Conservation (phyloP, 2,888 invertebrate species). For the Encarsia formosa region DNA sequence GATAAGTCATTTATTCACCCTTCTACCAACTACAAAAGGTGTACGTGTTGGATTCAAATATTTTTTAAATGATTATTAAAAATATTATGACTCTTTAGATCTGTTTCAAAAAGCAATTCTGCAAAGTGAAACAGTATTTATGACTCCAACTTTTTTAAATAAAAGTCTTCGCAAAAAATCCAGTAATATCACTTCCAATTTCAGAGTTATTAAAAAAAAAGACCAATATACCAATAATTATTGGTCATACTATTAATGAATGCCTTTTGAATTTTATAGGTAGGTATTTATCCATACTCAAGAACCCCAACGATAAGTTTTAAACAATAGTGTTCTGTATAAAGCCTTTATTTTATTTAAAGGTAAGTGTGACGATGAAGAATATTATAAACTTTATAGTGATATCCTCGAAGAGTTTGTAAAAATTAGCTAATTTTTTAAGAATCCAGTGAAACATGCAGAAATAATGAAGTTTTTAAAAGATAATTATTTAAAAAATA, state of each 20-base stretch:
- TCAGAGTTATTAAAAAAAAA: neutral
- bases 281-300: too few species aligned
- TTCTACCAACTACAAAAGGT: constrained; percentile 38
- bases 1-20: constrained; percentile 27
- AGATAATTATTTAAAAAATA: constrained; percentile 54
- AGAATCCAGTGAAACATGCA: constrained; percentile 32
- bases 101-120: constrained; percentile 38
- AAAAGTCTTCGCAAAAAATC: neutral
- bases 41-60: too few species aligned
- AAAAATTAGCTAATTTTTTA: constrained; percentile 45
- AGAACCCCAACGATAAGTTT: too few species aligned
- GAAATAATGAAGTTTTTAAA: constrained; percentile 47
- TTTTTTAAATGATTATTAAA: too few species aligned
- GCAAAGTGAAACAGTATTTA: constrained; percentile 31
- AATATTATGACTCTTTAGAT: too few species aligned
- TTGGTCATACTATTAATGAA: constrained; percentile 1
- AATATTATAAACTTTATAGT: constrained; percentile 2
- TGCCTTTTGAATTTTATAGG: neutral
- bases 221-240: constrained; percentile 3
- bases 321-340: too few species aligned
- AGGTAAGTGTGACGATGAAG: constrained; percentile 6
- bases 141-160: constrained; percentile 16
- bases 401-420: constrained; percentile 48
- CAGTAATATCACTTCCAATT: neutral
- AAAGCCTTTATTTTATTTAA: too few species aligned